Percentiles rank a stretch among this genome's conserved stretches.
Evolutionary conservation across 2,888 invertebrate species (phyloP).

Genomic region (Eudasyphora cyanicolor): DNA sequence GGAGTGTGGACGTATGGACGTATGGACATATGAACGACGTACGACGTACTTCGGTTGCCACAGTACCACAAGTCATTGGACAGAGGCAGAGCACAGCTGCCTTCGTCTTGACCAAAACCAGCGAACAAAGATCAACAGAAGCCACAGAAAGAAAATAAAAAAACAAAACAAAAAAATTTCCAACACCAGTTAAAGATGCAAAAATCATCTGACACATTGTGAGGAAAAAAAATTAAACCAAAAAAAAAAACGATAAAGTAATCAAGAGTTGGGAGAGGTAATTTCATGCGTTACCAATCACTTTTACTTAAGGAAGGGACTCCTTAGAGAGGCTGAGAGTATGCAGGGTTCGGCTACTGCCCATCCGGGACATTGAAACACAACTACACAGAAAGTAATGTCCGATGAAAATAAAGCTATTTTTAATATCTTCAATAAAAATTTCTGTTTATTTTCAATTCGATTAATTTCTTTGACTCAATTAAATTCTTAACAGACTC

Average conservation of each 20-base stretch:
- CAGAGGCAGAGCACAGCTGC: not conserved
- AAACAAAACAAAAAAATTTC: not conserved
- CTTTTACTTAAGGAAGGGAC: slow-evolving; percentile 19
- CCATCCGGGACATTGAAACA: not conserved
- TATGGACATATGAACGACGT: not conserved
- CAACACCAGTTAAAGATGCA: slow-evolving; percentile 9
- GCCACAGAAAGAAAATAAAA: not conserved
- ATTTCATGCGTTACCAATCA: slow-evolving; percentile 28
- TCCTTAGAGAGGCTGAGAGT: too few relatives aligned
- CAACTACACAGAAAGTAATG: not conserved
- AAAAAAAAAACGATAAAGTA: not conserved
- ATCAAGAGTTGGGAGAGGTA: slow-evolving; percentile 3
- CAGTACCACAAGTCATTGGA: not conserved
- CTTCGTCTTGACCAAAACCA: not conserved
- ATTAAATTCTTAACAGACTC: too few relatives aligned
- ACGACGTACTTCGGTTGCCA: not conserved
- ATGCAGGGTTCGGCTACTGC: slow-evolving; percentile 26
- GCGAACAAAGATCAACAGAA: slow-evolving; percentile 27
- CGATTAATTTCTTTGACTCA: too few relatives aligned
- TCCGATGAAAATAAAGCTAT: too few relatives aligned
- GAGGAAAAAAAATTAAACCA: not conserved
- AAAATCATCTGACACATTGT: not conserved
- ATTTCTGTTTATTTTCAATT: too few relatives aligned
- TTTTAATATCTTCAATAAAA: too few relatives aligned
- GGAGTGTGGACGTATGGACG: not conserved